phyloP scores from a whole-genome alignment of 2,888 invertebrate species.

The Andricus curvator region DNA sequence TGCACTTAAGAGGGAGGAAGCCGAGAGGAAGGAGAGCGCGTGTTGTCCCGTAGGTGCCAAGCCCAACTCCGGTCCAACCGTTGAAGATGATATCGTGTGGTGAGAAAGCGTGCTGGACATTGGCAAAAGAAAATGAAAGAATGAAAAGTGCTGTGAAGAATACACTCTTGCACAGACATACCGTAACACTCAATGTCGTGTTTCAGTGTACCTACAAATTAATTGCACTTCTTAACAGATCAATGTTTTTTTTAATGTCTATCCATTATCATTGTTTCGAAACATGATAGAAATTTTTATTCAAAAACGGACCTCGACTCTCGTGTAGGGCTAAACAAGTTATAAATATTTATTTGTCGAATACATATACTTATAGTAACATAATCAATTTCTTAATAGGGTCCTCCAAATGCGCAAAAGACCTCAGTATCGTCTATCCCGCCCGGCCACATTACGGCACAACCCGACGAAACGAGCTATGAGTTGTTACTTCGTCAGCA shows the following conservation, averaged over 20 bases:
- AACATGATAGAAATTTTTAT: not conserved
- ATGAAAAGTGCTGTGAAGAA: conserved; percentile 24
- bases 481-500: conserved; percentile 96
- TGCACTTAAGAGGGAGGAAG: conserved; percentile 69
- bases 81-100: conserved; percentile 43
- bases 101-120: conserved; percentile 44
- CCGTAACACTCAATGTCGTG: conserved; percentile 5
- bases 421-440: conserved; percentile 81
- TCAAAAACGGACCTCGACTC: not conserved
- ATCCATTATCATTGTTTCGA: not conserved
- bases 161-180: conserved; percentile 7
- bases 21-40: conserved; percentile 42
- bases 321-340: not conserved
- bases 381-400: conserved; percentile 76
- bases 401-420: conserved; percentile 94
- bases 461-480: conserved; percentile 89
- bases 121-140: conserved; percentile 28
- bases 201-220: conserved; percentile 33
- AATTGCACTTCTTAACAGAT: not conserved
- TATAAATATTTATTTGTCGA: not conserved
- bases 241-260: not conserved
- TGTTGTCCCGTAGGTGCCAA: conserved; percentile 58
- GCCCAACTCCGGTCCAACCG: conserved; percentile 49
- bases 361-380: not conserved
- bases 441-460: conserved; percentile 69